Percentiles rank a stretch among this genome's conserved stretches.
Evolutionary conservation across 35 echinoderm and acorn worm species (phyloP).

Genomic region (Eucidaris tribuloides): DNA sequence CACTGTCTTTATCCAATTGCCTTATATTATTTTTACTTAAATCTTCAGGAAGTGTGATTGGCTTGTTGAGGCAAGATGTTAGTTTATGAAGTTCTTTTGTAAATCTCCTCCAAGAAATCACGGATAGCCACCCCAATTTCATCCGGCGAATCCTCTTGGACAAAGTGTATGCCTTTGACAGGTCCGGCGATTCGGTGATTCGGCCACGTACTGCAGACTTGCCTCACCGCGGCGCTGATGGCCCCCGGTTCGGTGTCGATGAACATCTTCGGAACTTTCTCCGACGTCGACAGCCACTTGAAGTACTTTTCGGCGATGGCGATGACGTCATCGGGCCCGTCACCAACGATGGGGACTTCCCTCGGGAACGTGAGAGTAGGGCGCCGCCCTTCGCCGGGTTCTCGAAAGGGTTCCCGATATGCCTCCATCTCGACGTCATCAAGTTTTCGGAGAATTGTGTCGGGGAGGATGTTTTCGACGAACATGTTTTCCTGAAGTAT

Average conservation of each 20-base stretch:
- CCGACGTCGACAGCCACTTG: conserved; percentile 44
- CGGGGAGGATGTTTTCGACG: conserved; percentile 54
- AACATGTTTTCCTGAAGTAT: conserved; percentile 75
- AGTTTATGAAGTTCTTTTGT: neutral
- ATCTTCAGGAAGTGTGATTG: too few relatives aligned
- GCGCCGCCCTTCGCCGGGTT: conserved; percentile 66
- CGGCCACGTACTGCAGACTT: conserved; percentile 27
- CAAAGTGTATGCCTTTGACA: conserved; percentile 76
- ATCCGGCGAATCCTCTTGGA: conserved; percentile 79
- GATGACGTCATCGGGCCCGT: conserved; percentile 73
- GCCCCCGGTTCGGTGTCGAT: conserved; percentile 63
- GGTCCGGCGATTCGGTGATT: conserved; percentile 34
- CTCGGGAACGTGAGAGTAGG: conserved; percentile 81
- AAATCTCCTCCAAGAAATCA: conserved; percentile 43
- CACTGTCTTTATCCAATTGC: too few relatives aligned
- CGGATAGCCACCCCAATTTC: conserved; percentile 68
- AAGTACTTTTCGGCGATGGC: conserved; percentile 46
- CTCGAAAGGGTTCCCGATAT: conserved; percentile 61
- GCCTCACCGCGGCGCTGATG: conserved; percentile 39
- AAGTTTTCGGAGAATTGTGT: conserved; percentile 39
- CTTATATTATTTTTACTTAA: too few relatives aligned
- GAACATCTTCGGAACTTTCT: conserved; percentile 61
- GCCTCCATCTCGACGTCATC: conserved; percentile 66
- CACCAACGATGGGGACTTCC: conserved; percentile 55
- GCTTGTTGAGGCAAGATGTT: too few relatives aligned